Percentiles rank a stretch among this genome's conserved stretches.
Conservation (phyloP, 1,140 invertebrate genomes). For the Rhagoletis zephyria region DNA sequence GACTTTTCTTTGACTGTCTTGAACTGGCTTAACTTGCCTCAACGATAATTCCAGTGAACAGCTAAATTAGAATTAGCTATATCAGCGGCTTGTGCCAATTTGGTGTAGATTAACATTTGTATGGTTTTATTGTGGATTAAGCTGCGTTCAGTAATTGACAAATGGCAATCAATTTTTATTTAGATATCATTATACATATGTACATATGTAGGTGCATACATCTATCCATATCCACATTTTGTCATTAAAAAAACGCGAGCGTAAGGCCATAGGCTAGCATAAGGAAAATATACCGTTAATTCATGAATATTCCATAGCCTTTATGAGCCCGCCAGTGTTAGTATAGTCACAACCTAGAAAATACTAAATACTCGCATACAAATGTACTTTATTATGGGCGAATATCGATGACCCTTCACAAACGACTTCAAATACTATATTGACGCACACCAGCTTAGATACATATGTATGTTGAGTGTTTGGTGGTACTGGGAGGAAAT, state of each 20-base stretch:
- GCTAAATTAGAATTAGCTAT: constrained; percentile 20
- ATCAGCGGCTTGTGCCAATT: constrained; percentile 36
- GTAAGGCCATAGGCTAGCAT: not conserved
- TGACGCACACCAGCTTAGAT: too few species aligned
- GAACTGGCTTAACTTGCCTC: not conserved
- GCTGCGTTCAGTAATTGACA: constrained; percentile 22
- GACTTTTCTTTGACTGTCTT: not conserved
- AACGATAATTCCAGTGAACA: too few species aligned
- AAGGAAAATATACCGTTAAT: not conserved
- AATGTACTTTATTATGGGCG: too few species aligned
- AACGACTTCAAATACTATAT: too few species aligned
- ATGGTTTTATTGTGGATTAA: not conserved
- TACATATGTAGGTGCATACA: not conserved
- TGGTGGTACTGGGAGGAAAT: too few species aligned
- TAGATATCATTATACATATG: not conserved
- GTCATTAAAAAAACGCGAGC: too few species aligned
- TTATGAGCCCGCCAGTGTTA: not conserved
- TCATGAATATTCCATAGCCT: not conserved
- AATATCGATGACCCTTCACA: too few species aligned
- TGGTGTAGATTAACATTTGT: constrained; percentile 23
- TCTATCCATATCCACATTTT: not conserved
- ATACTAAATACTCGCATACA: too few species aligned
- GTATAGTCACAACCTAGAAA: too few species aligned
- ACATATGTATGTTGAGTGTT: too few species aligned
- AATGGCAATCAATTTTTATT: constrained; percentile 2